Conservation (phyloP, 2,797 vertebrate genomes). For the Acomys russatus region DNA sequence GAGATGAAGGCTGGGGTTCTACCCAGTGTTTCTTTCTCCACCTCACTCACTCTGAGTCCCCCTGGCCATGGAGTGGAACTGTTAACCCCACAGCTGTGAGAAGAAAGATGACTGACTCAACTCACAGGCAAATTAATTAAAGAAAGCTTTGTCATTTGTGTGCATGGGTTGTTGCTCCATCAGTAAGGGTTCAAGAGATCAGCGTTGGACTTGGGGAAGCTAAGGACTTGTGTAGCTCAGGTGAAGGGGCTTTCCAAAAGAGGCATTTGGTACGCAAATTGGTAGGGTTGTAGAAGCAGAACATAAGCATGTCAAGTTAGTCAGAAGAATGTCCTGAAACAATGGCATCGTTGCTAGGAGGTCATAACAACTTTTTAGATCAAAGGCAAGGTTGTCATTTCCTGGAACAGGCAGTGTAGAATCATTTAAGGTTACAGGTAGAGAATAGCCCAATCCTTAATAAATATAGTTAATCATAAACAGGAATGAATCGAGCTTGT, state of each 20-base stretch:
- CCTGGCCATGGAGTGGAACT: not conserved
- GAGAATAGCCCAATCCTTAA: not conserved
- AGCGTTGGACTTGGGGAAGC: not conserved
- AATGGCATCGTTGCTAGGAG: not conserved
- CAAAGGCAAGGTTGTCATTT: not conserved
- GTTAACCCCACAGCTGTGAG: not conserved
- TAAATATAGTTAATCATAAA: not conserved
- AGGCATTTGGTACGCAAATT: not conserved
- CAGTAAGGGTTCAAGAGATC: not conserved
- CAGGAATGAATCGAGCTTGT: not conserved
- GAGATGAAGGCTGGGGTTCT: no score
- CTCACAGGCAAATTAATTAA: not conserved
- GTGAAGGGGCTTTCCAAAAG: not conserved
- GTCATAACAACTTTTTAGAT: not conserved
- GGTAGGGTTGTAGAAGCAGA: not conserved
- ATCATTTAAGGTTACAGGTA: not conserved
- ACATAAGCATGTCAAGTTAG: not conserved
- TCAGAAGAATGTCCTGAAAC: not conserved
- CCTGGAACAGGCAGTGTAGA: not conserved
- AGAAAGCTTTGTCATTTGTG: not conserved
- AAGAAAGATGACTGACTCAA: not conserved
- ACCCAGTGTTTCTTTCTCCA: not conserved
- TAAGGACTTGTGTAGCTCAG: not conserved
- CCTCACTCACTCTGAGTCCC: not conserved
- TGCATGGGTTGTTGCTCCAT: not conserved